Percentiles rank a stretch among this genome's conserved stretches.
phyloP scores from a whole-genome alignment of 2,797 vertebrate species.

The Hipposideros larvatus region DNA sequence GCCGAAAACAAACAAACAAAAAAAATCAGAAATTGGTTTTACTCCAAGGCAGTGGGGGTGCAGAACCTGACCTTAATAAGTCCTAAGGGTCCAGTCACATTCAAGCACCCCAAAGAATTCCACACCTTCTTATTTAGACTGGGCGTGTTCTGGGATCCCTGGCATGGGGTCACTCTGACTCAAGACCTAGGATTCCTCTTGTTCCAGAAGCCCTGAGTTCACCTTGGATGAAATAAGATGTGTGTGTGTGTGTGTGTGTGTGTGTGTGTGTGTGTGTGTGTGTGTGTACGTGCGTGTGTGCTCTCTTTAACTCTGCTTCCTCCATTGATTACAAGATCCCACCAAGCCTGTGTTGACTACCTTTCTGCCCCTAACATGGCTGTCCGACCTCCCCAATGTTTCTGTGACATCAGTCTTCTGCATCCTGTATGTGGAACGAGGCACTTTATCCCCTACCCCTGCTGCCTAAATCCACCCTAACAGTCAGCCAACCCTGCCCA shows the following conservation, averaged over 20 bases:
- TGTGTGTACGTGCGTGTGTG: too few species aligned
- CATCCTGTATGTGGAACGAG: background rate
- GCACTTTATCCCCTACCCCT: background rate
- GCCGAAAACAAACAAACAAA: constrained; percentile 32
- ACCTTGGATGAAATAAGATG: background rate
- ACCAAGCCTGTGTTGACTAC: background rate
- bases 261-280: background rate
- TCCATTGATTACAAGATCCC: background rate
- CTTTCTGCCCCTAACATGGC: background rate
- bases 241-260: background rate
- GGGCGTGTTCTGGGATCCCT: background rate
- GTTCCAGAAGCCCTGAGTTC: background rate
- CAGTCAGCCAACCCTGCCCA: background rate
- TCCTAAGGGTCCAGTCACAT: background rate
- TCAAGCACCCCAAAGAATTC: background rate
- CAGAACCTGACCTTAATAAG: background rate
- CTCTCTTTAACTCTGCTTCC: background rate
- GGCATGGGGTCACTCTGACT: background rate
- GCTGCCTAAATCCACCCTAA: background rate
- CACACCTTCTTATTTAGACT: background rate
- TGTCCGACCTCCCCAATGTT: background rate
- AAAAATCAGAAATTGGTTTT: constrained; percentile 35
- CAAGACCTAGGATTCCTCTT: background rate
- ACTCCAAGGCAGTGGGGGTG: background rate
- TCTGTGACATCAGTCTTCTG: background rate